These are phyloP conservation scores for Drosophila serrata DNA, from an alignment of 1,140 invertebrate genomes.

Conservation along the genomic window DNA sequence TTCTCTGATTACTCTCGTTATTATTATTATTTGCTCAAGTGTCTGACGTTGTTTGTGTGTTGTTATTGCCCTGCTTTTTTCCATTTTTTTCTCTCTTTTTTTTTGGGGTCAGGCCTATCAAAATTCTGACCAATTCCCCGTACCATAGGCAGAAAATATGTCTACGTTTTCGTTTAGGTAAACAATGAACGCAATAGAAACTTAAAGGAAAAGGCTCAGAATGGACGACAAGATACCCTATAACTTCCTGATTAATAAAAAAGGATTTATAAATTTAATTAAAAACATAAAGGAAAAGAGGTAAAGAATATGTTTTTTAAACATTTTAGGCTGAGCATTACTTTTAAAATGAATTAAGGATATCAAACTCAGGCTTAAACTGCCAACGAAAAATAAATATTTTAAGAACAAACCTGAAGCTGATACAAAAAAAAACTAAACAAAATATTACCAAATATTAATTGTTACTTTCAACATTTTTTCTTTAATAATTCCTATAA, in stretches of 20 bases:
- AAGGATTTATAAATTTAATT: neutral
- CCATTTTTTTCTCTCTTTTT: constrained; percentile 1
- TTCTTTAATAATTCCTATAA: neutral
- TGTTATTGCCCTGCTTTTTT: constrained; percentile 28
- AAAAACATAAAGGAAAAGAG: neutral
- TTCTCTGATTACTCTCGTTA: constrained; percentile 59
- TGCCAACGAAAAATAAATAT: no score
- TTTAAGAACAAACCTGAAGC: no score
- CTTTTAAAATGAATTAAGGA: no score
- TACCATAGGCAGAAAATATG: constrained; percentile 38
- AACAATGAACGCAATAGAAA: constrained; percentile 52
- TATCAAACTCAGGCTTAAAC: no score
- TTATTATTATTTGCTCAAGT: constrained; percentile 77
- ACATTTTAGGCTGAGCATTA: no score
- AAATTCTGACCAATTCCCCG: constrained; percentile 35
- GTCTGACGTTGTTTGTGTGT: constrained; percentile 45
- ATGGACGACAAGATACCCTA: constrained; percentile 9
- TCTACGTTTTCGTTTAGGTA: constrained; percentile 72
- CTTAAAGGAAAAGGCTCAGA: neutral
- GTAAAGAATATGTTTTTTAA: no score
- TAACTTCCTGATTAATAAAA: no score
- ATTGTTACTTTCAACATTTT: no score
- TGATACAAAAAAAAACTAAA: no score
- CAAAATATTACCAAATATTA: neutral
- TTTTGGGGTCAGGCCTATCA: constrained; percentile 65